These are phyloP conservation scores for Euzetes globulus DNA, from an alignment of 2,888 invertebrate species.

Conservation along the genomic window DNA sequence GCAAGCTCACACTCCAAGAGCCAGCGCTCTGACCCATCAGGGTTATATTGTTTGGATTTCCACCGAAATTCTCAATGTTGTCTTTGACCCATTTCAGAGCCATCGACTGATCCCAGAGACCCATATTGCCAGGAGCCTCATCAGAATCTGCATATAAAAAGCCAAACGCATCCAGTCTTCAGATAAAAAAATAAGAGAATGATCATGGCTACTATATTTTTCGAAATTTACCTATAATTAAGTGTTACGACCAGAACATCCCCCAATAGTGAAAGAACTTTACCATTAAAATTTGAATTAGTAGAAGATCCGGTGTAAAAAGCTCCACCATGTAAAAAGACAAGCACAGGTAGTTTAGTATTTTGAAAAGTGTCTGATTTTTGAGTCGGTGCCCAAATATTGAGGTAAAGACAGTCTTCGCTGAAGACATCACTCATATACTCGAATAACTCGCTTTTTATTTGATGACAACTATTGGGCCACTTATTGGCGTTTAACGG, in stretches of 20 bases:
- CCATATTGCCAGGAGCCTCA: slow-evolving; percentile 24
- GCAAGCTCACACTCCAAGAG: slow-evolving; percentile 16
- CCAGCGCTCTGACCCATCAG: slow-evolving; percentile 24
- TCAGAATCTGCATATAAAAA: slow-evolving; percentile 20
- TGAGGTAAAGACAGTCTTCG: slow-evolving; percentile 28
- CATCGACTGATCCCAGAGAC: slow-evolving; percentile 24
- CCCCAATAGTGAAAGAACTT: not conserved
- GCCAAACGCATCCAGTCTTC: not conserved
- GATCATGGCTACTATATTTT: not conserved
- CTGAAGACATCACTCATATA: slow-evolving; percentile 2
- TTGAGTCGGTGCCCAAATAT: slow-evolving; percentile 8
- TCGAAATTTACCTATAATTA: not conserved
- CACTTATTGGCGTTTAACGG: not conserved
- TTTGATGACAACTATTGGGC: not conserved
- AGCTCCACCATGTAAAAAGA: not conserved
- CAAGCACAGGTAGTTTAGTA: not conserved
- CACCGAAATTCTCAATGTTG: slow-evolving; percentile 31
- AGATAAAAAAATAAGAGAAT: not conserved
- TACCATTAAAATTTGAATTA: not conserved
- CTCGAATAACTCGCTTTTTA: not conserved
- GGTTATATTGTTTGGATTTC: slow-evolving; percentile 14
- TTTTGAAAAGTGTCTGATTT: not conserved
- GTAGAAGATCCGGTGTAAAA: not conserved
- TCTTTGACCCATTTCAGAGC: slow-evolving; percentile 26
- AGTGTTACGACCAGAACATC: slow-evolving; percentile 22